These are phyloP conservation scores for Drosophila littoralis DNA, from an alignment of 1,140 invertebrate species.

Conservation along the genomic window DNA sequence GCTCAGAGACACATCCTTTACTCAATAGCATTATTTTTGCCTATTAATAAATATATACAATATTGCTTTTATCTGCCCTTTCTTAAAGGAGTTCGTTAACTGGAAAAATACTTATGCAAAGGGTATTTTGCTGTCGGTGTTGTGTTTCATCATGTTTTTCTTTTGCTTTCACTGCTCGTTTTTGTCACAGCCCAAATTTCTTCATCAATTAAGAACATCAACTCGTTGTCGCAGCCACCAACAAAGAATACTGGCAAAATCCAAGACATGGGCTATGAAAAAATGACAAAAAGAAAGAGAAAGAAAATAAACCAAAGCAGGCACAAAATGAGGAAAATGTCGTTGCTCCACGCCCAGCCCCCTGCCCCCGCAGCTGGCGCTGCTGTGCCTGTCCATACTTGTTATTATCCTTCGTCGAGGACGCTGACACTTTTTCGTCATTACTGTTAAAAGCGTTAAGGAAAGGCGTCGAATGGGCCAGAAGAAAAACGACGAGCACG, in stretches of 20 bases:
- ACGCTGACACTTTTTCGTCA: conserved; percentile 84
- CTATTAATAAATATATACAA: too few species aligned
- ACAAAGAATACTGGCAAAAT: conserved; percentile 42
- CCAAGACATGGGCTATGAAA: conserved; percentile 27
- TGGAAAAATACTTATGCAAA: not conserved
- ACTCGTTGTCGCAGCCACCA: conserved; percentile 63
- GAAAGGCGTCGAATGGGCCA: conserved; percentile 47
- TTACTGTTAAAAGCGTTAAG: conserved; percentile 83
- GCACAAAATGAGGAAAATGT: conserved; percentile 44
- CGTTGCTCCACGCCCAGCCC: not conserved
- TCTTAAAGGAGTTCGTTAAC: too few species aligned
- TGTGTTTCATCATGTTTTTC: not conserved
- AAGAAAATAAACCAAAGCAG: conserved; percentile 32
- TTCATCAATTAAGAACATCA: conserved; percentile 82
- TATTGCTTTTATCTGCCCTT: too few species aligned
- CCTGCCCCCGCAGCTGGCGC: conserved; percentile 1
- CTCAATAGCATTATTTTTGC: too few species aligned
- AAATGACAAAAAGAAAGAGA: conserved; percentile 20
- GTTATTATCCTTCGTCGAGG: conserved; percentile 82
- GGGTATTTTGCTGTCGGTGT: not conserved
- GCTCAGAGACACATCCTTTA: too few species aligned
- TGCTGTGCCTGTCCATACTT: conserved; percentile 76
- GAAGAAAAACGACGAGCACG: conserved; percentile 31
- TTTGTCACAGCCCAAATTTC: conserved; percentile 77
- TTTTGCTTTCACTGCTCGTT: conserved; percentile 11